These are phyloP conservation scores for Cylindroiulus punctatus DNA, from an alignment of 2,888 invertebrate genomes.

Conservation along the genomic window DNA sequence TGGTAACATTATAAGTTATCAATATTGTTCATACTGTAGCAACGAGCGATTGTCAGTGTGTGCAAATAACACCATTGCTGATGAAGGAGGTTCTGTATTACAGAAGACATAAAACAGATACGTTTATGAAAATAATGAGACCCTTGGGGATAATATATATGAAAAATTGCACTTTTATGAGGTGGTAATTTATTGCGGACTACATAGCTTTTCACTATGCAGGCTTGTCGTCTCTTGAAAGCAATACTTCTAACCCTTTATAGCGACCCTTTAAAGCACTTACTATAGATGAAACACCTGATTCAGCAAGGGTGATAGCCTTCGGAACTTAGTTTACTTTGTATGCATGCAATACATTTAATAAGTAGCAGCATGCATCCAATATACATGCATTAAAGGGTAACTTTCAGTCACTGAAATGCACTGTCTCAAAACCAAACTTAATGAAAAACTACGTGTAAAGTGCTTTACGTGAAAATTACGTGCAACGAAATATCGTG, in stretches of 20 bases:
- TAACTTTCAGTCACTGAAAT: neutral
- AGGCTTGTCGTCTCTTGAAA: neutral
- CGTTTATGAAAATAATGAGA: constrained; percentile 11
- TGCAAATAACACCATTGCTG: neutral
- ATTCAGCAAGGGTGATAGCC: neutral
- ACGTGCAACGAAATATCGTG: no score
- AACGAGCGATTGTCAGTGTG: neutral
- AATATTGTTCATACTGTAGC: neutral
- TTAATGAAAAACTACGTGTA: neutral
- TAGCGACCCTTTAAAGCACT: neutral
- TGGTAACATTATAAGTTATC: neutral
- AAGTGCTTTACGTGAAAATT: no score
- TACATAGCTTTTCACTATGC: neutral
- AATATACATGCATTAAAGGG: neutral
- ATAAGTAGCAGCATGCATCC: neutral
- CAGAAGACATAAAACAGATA: neutral
- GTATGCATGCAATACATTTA: neutral
- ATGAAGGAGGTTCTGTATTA: neutral
- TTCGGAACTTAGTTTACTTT: neutral
- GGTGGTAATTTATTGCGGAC: constrained; percentile 11
- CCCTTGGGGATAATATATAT: neutral
- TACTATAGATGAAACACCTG: neutral
- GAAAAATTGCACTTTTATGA: constrained; percentile 21
- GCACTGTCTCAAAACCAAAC: neutral
- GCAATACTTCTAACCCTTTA: neutral